Base-by-base conservation (phyloP, 1,140 invertebrate species). In the Varroa destructor region DNA sequence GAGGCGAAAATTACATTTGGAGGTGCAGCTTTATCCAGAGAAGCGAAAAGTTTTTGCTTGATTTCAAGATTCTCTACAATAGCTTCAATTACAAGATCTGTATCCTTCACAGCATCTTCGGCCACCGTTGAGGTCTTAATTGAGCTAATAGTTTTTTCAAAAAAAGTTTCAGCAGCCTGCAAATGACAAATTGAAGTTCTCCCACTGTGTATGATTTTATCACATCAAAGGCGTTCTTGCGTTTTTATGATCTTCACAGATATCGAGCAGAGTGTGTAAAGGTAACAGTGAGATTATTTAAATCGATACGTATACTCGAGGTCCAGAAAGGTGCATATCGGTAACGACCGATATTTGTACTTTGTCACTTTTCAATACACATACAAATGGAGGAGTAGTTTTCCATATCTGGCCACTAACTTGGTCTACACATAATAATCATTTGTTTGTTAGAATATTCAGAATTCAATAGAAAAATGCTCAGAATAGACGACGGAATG, bases 71-170 rank as follows among this genome's bases (percentile, higher is more conserved):
- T 91, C 78, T 93, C 90, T 72, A 92, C 85, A 78, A 92, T 90
- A 6, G 90, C 90, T 81, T 93, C 90, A 43, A 93, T 84, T 12
- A 93, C 87, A 25, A 93, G 78, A 80, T 92, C 89, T 25, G 87
- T 79, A 57, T 83, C 79, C 76, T 85, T 83, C 0, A 87, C 85
- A 71, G 85, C 82, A 56, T 81, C 81, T 1, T 81, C 79, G 6
- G 86, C 75, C 78, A 87, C 83, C 6, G 85, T 85, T 0, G 83
- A 82, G 12, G 82, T 84, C 73, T 82, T 84, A 36, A 92, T 82
- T 56, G 84, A 83, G 1, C 76, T 78, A 72, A 88, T 75, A 0
- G 86, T 81, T 36, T 86, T 84, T 0, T 81, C 74, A 0, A 89
- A 79, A 80, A 89, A 91, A 76, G 86, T 85, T 76, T 86, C 83